These are phyloP conservation scores for Micronycteris hirsuta DNA, from an alignment of 2,113 vertebrate species.

Conservation along the genomic window DNA sequence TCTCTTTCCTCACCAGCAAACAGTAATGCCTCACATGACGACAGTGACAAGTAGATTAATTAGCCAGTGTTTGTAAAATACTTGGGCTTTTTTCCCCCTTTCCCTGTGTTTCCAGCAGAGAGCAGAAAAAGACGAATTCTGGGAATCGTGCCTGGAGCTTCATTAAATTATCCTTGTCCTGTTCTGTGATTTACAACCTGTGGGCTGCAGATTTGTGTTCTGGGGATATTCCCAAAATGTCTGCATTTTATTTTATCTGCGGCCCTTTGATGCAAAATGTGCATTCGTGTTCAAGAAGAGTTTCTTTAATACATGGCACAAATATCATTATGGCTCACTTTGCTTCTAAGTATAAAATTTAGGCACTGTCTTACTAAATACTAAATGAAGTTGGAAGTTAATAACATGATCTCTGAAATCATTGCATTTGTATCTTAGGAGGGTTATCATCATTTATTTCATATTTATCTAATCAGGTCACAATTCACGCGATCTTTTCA, in stretches of 20 bases:
- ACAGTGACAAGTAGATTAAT: not conserved
- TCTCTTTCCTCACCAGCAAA: not conserved
- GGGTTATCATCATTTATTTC: not conserved
- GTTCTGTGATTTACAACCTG: not conserved
- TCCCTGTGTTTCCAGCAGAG: not conserved
- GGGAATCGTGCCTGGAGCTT: not conserved
- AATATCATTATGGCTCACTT: not conserved
- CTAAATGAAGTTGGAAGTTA: not conserved
- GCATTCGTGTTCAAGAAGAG: rapidly evolving
- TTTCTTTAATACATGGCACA: not conserved
- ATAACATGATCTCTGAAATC: not conserved
- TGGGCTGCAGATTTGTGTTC: not conserved
- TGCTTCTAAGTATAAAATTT: not conserved
- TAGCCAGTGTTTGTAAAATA: not conserved
- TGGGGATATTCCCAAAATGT: not conserved
- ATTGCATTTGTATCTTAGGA: not conserved
- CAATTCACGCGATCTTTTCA: not conserved
- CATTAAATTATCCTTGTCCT: not conserved
- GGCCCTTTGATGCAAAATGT: not conserved
- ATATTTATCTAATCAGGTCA: not conserved
- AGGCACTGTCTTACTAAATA: not conserved
- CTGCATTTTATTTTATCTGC: too few relatives aligned
- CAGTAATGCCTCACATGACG: too few relatives aligned
- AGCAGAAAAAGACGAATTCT: not conserved
- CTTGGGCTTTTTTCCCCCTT: not conserved